Evolutionary conservation across 2,888 invertebrate genomes (phyloP).

Genomic region (Clusia tigrina): DNA sequence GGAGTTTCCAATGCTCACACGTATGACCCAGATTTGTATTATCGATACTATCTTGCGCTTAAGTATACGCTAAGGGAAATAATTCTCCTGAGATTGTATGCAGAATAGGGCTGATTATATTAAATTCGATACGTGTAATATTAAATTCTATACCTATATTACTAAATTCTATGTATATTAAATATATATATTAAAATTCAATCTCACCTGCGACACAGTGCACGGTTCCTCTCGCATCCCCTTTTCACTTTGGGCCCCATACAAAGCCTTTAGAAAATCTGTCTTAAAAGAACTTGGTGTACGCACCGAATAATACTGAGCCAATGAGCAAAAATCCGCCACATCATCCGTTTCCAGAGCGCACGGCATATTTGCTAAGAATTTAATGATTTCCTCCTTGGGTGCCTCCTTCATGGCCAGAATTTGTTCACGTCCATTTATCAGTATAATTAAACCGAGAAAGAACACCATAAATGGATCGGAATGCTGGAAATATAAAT

Average conservation of each 20-base stretch:
- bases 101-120: no score
- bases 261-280: conserved; percentile 76
- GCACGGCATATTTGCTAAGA: conserved; percentile 79
- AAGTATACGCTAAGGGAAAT: no score
- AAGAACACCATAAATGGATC: conserved; percentile 95
- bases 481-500: conserved; percentile 92
- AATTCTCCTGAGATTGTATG: no score
- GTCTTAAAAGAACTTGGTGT: conserved; percentile 93
- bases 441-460: conserved; percentile 90
- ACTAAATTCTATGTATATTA: no score
- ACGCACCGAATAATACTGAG: conserved; percentile 93
- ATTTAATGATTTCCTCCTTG: conserved; percentile 74
- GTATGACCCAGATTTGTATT: no score
- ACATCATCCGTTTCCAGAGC: conserved; percentile 94
- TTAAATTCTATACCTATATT: no score
- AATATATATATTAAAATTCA: no score
- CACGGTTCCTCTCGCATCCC: conserved; percentile 64
- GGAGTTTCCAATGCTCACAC: no score
- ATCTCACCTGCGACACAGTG: conserved; percentile 53
- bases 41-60: no score
- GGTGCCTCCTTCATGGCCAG: conserved; percentile 78
- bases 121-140: no score
- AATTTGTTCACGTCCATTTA: conserved; percentile 91
- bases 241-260: conserved; percentile 68
- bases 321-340: conserved; percentile 93